Conservation (phyloP, 1,140 invertebrate genomes). For the Zaprionus ornatus region DNA sequence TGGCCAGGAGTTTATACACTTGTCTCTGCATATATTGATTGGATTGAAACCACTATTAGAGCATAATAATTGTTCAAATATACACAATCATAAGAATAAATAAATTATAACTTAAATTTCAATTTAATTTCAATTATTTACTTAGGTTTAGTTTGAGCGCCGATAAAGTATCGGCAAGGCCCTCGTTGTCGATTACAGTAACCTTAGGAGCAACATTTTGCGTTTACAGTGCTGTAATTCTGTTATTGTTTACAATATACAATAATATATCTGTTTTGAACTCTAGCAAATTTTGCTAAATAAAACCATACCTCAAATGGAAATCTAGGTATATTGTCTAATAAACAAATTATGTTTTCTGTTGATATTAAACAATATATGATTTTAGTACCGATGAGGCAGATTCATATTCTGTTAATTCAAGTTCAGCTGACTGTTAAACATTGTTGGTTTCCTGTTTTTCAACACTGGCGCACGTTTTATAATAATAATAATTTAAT, state of each 20-base stretch:
- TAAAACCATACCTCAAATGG: neutral
- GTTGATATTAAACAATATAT: neutral
- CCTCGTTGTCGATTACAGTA: neutral
- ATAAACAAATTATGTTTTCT: neutral
- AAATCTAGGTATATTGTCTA: neutral
- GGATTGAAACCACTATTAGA: conserved; percentile 86
- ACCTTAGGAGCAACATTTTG: neutral
- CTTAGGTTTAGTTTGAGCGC: neutral
- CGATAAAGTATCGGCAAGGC: neutral
- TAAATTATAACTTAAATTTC: neutral
- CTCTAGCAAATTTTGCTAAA: neutral
- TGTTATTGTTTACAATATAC: too few relatives aligned
- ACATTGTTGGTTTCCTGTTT: neutral
- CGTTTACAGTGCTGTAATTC: neutral
- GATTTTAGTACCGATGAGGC: neutral
- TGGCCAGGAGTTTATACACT: conserved; percentile 92
- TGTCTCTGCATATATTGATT: conserved; percentile 87
- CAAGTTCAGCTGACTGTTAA: neutral
- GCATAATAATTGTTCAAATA: conserved; percentile 22
- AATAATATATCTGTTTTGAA: neutral
- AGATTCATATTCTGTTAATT: neutral
- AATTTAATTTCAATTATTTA: neutral
- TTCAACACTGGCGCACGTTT: conserved; percentile 13
- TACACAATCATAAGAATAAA: conserved; percentile 4
- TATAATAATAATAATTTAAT: conserved; percentile 14